Conservation (phyloP, 2,888 invertebrate genomes). For the Campoplex capitator region DNA sequence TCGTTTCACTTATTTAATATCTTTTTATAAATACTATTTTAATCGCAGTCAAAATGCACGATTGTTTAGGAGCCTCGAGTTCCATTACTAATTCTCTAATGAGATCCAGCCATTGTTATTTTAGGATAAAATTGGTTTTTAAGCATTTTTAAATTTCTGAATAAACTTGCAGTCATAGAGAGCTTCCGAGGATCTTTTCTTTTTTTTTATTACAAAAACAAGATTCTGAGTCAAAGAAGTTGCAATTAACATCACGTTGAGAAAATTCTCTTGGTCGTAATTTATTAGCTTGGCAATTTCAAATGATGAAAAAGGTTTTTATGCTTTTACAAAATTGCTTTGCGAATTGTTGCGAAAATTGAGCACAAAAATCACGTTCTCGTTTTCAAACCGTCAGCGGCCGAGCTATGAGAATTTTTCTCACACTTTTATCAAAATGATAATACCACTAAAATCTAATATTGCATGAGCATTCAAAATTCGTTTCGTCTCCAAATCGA, state of each 20-base stretch:
- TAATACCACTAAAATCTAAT: no score
- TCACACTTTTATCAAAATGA: no score
- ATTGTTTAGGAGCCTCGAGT: not conserved
- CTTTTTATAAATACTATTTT: not conserved
- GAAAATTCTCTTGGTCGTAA: not conserved
- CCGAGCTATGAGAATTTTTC: no score
- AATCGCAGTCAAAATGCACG: not conserved
- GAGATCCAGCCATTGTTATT: not conserved
- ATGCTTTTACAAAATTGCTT: no score
- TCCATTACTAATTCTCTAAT: not conserved
- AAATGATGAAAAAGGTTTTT: no score
- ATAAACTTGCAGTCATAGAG: not conserved
- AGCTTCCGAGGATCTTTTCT: not conserved
- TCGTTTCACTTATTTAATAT: constrained; percentile 47
- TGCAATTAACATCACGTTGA: not conserved
- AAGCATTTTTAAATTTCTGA: not conserved
- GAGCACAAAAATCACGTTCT: no score
- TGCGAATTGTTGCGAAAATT: no score
- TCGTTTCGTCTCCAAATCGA: no score
- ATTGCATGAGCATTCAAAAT: no score
- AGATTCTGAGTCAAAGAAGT: not conserved
- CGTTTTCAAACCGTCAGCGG: no score
- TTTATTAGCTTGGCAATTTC: no score
- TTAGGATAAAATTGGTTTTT: not conserved
- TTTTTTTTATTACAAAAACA: not conserved